phyloP scores from a whole-genome alignment of 2,113 vertebrate species.

The Galemys pyrenaicus region DNA sequence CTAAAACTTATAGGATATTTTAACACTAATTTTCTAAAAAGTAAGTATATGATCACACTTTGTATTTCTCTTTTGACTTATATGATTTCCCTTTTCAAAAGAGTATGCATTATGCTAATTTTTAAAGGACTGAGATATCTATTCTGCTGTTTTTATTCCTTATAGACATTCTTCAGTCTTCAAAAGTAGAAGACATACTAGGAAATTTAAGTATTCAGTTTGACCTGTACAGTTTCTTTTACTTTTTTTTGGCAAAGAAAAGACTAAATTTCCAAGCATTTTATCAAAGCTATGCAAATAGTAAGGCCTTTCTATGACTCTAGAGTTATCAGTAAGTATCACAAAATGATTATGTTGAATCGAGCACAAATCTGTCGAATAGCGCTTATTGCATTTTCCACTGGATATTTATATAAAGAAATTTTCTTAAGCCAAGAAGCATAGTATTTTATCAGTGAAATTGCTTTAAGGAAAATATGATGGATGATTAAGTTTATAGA shows the following conservation, averaged over 20 bases:
- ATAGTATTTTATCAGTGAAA: neutral
- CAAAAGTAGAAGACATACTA: neutral
- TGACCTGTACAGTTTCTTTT: neutral
- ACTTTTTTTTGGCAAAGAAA: neutral
- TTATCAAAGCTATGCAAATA: neutral
- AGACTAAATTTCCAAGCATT: neutral
- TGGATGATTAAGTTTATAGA: neutral
- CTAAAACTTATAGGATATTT: neutral
- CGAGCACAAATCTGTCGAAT: neutral
- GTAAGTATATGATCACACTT: neutral
- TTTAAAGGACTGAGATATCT: neutral
- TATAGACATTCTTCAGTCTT: neutral
- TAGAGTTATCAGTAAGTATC: too few relatives aligned
- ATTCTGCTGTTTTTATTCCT: neutral
- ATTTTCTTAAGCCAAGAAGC: neutral
- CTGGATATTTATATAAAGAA: neutral
- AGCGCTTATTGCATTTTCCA: neutral
- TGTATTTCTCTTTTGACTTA: neutral
- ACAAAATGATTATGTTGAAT: too few relatives aligned
- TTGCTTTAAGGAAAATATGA: neutral
- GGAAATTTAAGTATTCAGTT: neutral
- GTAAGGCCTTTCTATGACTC: neutral
- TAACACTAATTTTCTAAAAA: neutral
- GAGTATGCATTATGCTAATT: neutral
- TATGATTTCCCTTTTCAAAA: neutral